Percentiles rank a stretch among this genome's conserved stretches.
These are phyloP conservation scores for Holotrichia oblita DNA, from an alignment of 1,140 invertebrate species.

Conservation along the genomic window DNA sequence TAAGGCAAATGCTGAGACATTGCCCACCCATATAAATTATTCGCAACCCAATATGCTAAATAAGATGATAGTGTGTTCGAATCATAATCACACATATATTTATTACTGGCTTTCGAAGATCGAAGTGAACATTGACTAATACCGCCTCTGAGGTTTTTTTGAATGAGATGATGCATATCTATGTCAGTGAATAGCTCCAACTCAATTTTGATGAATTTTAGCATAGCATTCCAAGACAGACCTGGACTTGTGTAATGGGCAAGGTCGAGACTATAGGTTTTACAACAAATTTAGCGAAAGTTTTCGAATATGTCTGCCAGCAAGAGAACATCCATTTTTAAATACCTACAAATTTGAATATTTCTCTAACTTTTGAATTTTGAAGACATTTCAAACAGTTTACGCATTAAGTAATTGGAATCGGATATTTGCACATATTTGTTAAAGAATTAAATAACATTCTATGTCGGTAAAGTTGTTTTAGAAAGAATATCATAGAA, in stretches of 20 bases:
- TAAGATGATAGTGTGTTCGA: constrained; percentile 44
- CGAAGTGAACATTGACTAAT: constrained; percentile 57
- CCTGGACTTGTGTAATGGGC: constrained; percentile 59
- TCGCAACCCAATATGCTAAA: constrained; percentile 52
- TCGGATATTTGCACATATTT: no score
- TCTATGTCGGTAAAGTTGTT: constrained; percentile 53
- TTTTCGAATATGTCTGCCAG: constrained; percentile 59
- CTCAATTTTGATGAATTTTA: constrained; percentile 51
- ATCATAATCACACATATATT: constrained; percentile 51
- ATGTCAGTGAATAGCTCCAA: constrained; percentile 60
- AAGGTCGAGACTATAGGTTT: constrained; percentile 58
- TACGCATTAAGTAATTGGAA: constrained; percentile 60
- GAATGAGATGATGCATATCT: constrained; percentile 61
- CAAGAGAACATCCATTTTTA: constrained; percentile 61
- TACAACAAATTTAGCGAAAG: constrained; percentile 41
- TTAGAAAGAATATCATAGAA: constrained; percentile 51
- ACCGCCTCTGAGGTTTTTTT: constrained; percentile 59
- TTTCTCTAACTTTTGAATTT: constrained; percentile 58
- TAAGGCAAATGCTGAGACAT: constrained; percentile 62
- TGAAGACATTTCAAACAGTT: constrained; percentile 61
- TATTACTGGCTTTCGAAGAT: constrained; percentile 58
- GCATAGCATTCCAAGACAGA: constrained; percentile 58
- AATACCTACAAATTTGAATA: constrained; percentile 62
- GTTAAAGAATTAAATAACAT: constrained; percentile 50
- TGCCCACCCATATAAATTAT: constrained; percentile 65